These are phyloP conservation scores for Scylla paramamosain DNA, from an alignment of 1,140 invertebrate species.

Conservation along the genomic window DNA sequence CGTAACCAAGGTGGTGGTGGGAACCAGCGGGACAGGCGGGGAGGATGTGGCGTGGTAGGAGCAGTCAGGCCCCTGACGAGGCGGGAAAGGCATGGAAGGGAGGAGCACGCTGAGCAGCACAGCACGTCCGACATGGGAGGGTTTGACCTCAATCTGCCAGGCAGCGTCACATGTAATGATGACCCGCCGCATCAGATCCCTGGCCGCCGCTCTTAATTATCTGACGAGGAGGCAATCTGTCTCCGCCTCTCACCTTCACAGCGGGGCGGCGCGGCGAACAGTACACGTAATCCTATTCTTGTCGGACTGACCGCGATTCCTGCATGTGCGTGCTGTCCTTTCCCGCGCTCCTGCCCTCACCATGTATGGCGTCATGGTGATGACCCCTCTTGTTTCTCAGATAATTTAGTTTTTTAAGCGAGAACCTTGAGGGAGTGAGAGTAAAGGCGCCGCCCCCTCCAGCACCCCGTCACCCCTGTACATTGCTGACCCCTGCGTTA, in stretches of 20 bases:
- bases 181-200: not conserved
- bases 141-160: not conserved
- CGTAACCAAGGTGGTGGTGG: not conserved
- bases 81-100: not conserved
- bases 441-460: not conserved
- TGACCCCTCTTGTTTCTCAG: not conserved
- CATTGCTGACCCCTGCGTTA: too few species aligned
- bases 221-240: not conserved
- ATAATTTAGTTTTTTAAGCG: not conserved
- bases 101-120: not conserved
- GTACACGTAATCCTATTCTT: not conserved
- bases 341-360: not conserved
- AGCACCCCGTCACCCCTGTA: not conserved
- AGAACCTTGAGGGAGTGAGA: not conserved
- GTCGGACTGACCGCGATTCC: not conserved
- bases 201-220: not conserved
- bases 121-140: not conserved
- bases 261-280: not conserved
- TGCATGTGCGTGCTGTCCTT: not conserved
- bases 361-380: not conserved
- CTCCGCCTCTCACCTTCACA: not conserved
- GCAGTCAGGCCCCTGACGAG: not conserved
- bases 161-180: not conserved
- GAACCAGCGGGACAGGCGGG: not conserved
- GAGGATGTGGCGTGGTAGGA: not conserved